Percentiles rank a stretch among this genome's conserved stretches.
These are phyloP conservation scores for Fistularia commersonii DNA, from an alignment of 2,797 vertebrate species.

Conservation along the genomic window DNA sequence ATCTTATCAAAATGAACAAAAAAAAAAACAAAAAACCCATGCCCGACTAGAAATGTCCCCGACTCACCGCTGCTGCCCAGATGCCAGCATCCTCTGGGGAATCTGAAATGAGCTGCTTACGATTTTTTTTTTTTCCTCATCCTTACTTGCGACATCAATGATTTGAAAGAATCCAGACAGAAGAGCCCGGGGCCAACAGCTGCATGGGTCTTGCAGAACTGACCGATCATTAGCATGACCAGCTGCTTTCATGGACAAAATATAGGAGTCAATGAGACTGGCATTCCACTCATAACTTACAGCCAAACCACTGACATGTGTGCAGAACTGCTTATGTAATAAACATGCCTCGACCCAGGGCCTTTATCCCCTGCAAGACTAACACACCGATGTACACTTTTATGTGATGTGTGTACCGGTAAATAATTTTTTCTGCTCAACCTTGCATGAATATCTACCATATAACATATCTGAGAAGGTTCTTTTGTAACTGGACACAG, in stretches of 20 bases:
- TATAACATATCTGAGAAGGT: too few relatives aligned
- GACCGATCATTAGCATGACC: constrained; percentile 4
- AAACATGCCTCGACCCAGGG: not conserved
- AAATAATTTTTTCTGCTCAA: too few relatives aligned
- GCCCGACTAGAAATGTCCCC: not conserved
- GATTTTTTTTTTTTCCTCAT: constrained; percentile 25
- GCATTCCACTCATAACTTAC: constrained; percentile 24
- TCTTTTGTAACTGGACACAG: too few relatives aligned
- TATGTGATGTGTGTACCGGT: not conserved
- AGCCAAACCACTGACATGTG: constrained; percentile 4
- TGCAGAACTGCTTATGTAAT: constrained; percentile 12
- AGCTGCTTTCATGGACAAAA: constrained; percentile 22
- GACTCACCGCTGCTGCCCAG: constrained; percentile 2
- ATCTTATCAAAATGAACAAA: not conserved
- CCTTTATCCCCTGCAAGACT: not conserved
- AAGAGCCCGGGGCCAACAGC: constrained; percentile 1
- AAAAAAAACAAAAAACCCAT: not conserved
- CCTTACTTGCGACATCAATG: constrained; percentile 20
- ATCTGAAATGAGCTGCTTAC: constrained; percentile 23
- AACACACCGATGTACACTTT: not conserved
- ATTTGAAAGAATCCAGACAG: constrained; percentile 26
- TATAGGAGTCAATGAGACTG: constrained; percentile 10
- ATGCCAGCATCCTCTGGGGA: constrained; percentile 11
- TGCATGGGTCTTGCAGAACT: not conserved
- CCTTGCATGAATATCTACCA: too few relatives aligned